Conservation (phyloP, 2,888 invertebrate genomes). For the Gari tellinella region DNA sequence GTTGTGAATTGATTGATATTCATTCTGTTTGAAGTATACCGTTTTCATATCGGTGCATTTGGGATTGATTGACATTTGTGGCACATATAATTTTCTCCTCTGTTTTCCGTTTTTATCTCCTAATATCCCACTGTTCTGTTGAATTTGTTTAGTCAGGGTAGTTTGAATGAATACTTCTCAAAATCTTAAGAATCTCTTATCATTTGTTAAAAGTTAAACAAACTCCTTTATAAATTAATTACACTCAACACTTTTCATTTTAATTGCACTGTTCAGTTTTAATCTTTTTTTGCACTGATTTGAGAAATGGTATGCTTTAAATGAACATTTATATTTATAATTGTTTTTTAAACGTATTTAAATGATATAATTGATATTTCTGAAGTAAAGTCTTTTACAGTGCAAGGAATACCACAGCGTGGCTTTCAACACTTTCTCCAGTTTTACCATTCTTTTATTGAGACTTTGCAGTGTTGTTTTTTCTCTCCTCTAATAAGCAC, state of each 20-base stretch:
- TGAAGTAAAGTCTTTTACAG: constrained; percentile 29
- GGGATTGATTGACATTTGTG: constrained; percentile 7
- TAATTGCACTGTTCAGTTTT: not conserved
- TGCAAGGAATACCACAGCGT: constrained; percentile 23
- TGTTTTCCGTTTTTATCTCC: constrained; percentile 9
- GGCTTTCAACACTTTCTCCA: no score
- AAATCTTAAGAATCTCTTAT: no score
- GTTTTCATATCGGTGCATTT: constrained; percentile 53
- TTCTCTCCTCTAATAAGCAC: no score
- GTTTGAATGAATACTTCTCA: no score
- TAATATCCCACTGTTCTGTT: constrained; percentile 10
- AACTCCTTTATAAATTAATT: no score
- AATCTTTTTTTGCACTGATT: constrained; percentile 37
- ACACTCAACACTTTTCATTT: no score
- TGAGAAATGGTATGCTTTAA: constrained; percentile 24
- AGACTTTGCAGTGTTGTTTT: no score
- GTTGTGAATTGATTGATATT: not conserved
- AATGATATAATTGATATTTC: not conserved
- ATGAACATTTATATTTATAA: not conserved
- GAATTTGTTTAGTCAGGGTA: not conserved
- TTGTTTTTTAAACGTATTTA: no score
- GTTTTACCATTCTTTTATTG: no score
- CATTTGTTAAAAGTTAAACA: no score
- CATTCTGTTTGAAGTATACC: constrained; percentile 12
- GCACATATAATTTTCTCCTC: constrained; percentile 52